A percentile compares a stretch with the other conserved stretches of the same genome.
phyloP scores from a whole-genome alignment of 2,113 vertebrate genomes.

The Helogale parvula region DNA sequence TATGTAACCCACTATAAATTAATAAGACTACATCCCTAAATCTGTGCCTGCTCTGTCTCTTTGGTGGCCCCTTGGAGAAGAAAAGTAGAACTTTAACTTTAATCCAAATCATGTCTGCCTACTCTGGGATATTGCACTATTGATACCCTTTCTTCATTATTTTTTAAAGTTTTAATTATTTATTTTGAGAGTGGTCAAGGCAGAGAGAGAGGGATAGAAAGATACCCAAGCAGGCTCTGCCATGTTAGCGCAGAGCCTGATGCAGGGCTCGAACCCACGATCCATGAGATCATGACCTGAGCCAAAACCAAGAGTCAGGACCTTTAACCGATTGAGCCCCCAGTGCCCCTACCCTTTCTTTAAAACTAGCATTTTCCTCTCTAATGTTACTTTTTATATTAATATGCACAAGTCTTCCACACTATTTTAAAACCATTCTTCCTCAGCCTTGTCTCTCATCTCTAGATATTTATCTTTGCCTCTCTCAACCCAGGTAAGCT shows the following conservation, averaged over 20 bases:
- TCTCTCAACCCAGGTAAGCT: neutral
- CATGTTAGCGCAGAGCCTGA: too few species aligned
- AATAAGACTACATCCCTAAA: conserved; percentile 57
- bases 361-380: conserved; percentile 33
- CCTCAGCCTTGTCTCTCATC: neutral
- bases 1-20: conserved; percentile 72
- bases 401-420: neutral
- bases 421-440: neutral
- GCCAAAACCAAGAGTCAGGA: too few species aligned
- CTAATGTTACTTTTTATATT: neutral
- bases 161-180: too few species aligned
- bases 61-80: conserved; percentile 27
- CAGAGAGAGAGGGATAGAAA: too few species aligned
- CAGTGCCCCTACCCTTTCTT: neutral
- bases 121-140: neutral
- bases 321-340: too few species aligned
- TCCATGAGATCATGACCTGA: too few species aligned
- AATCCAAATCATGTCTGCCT: neutral
- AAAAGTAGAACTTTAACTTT: conserved; percentile 50
- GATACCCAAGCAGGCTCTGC: too few species aligned
- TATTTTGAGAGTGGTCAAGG: too few species aligned
- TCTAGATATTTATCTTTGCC: neutral
- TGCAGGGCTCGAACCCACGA: too few species aligned
- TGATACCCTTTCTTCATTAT: neutral
- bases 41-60: conserved; percentile 39